Evolutionary conservation across 2,888 invertebrate species (phyloP), one percentile per base, ranked within the genome.

Genomic region (Leptarthrus brevirostris): DNA sequence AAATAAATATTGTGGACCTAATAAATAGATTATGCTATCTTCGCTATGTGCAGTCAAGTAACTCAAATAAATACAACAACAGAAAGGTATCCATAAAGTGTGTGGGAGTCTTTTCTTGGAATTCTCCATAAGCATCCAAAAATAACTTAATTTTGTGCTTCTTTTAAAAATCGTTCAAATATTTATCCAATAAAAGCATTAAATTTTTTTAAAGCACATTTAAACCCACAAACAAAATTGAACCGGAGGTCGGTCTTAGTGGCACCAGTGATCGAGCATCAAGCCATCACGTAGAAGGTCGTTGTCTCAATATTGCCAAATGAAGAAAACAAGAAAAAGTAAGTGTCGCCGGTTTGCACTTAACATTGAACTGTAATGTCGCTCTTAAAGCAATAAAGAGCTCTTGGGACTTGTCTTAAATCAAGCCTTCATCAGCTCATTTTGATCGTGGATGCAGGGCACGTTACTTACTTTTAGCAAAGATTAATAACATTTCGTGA

Each of bases 231-330:
- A 20, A 2, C 20, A 5, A 4, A 26, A 3, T 24, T 34, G 26
- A 69, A 36, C 69, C 26, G 30, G 69, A 69, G 69, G 69, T 52
- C 69, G 52, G 69, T 52, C 69, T 30, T 18, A 44, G 18, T 69
- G 52, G 52, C 69, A 69, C 69, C 69, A 69, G 52, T 54, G 34
- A 49, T 30, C 52, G 34, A 52, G 30, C 69, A 69, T 69, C 69
- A 49, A 69, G 69, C 52, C 69, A 52, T 69, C 69, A 69, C 49
- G 69, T 34, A 52, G 69, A 69, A 69, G 69, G 69, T 69, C 69
- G 69, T 69, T 69, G 69, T 30, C 69, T 34, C 69, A 69, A 52
- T 69, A 52, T 52, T 52, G 69, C 69, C 69, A 69, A 69, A 69
- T 69, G 52, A 30, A 52, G 69, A 52, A 49, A 69, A 52, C 52